Conservation (phyloP, 2,888 invertebrate species). For the Nymphalis c-album region DNA sequence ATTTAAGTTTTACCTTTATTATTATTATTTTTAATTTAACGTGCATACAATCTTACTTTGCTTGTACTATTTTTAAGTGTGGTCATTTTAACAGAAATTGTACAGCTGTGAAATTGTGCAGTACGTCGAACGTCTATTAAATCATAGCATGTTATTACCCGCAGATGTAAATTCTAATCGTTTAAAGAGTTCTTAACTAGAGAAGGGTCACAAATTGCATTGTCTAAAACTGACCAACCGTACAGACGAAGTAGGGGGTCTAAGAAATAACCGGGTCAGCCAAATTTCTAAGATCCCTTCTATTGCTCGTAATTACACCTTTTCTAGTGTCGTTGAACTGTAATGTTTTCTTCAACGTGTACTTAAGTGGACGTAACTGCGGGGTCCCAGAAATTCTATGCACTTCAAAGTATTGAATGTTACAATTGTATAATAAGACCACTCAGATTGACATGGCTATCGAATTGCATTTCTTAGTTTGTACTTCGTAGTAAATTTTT, state of each 20-base stretch:
- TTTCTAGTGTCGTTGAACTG: conserved; percentile 73
- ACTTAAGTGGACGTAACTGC: conserved; percentile 68
- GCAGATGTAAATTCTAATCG: conserved; percentile 51
- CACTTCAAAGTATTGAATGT: conserved; percentile 39
- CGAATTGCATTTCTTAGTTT: conserved; percentile 12
- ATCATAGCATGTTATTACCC: conserved; percentile 40
- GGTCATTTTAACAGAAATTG: conserved; percentile 18
- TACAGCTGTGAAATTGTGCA: conserved; percentile 25
- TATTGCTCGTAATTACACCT: conserved; percentile 71
- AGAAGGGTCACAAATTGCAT: conserved; percentile 62
- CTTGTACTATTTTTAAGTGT: neutral
- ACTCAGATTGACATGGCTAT: neutral
- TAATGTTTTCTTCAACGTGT: conserved; percentile 64
- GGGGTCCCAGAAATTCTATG: conserved; percentile 61
- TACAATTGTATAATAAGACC: conserved; percentile 36
- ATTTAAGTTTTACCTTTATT: neutral
- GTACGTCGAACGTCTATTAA: conserved; percentile 29
- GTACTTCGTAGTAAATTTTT: neutral
- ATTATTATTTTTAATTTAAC: neutral
- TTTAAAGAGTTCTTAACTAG: conserved; percentile 51
- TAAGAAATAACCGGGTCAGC: conserved; percentile 70
- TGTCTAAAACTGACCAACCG: conserved; percentile 79
- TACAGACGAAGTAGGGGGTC: conserved; percentile 65
- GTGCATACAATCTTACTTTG: neutral
- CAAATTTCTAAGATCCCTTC: conserved; percentile 69